Conservation (phyloP, 2,113 vertebrate species). For the Alethe castanea region DNA sequence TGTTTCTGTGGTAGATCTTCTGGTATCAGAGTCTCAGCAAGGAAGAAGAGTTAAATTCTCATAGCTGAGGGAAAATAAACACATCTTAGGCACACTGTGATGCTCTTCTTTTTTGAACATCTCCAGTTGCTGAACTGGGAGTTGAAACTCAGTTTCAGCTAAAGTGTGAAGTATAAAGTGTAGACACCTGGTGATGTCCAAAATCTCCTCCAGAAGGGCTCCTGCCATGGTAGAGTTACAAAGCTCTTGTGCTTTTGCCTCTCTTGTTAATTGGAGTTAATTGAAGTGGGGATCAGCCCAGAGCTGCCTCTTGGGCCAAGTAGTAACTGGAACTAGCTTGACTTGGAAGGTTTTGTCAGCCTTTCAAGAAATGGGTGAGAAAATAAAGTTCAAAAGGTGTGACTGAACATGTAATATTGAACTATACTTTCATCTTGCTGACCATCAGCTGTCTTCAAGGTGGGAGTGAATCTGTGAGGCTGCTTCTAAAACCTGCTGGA, state of each 20-base stretch:
- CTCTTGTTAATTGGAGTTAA: not conserved
- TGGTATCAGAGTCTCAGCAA: not conserved
- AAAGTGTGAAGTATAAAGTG: not conserved
- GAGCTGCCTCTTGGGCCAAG: not conserved
- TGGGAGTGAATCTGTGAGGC: not conserved
- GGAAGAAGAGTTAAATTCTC: not conserved
- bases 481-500: not conserved
- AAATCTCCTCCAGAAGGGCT: not conserved
- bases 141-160: not conserved
- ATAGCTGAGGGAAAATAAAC: not conserved
- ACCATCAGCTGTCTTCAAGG: not conserved
- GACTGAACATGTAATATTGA: not conserved
- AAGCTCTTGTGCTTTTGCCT: not conserved
- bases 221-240: not conserved
- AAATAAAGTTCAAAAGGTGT: not conserved
- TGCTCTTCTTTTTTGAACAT: not conserved
- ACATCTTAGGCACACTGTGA: fast-evolving
- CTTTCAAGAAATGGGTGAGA: not conserved
- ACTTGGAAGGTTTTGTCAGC: not conserved
- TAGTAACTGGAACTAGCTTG: not conserved
- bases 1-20: not conserved
- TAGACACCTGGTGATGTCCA: not conserved
- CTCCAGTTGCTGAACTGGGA: not conserved
- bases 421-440: not conserved
- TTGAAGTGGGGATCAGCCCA: not conserved